Conservation (phyloP, 2,888 invertebrate genomes). For the Cephus rjabovi region DNA sequence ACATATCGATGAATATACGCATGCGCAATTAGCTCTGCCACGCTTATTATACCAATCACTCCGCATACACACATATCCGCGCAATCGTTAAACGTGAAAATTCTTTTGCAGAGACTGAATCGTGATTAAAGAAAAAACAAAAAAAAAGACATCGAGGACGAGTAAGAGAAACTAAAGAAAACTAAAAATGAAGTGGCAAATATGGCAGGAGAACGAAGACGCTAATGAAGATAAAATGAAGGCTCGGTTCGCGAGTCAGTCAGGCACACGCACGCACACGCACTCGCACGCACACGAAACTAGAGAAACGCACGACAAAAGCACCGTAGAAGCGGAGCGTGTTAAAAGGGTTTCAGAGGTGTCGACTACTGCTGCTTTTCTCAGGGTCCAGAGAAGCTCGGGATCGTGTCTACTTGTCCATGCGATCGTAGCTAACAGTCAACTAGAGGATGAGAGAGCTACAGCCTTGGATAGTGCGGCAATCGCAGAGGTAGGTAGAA, state of each 20-base stretch:
- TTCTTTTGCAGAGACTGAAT: neutral
- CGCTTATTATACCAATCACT: conserved; percentile 16
- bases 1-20: conserved; percentile 40
- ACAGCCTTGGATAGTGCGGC: neutral
- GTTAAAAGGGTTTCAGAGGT: conserved; percentile 25
- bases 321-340: conserved; percentile 42
- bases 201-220: neutral
- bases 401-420: neutral
- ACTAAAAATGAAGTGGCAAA: neutral
- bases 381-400: neutral
- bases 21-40: conserved; percentile 56
- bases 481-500: neutral
- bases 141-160: neutral
- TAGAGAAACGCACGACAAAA: conserved; percentile 33
- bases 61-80: neutral
- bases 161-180: neutral
- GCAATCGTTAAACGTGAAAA: neutral
- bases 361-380: neutral
- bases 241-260: neutral
- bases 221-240: neutral
- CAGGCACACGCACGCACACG: conserved; percentile 23
- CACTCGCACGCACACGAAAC: conserved; percentile 26
- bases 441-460: neutral
- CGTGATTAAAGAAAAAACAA: neutral
- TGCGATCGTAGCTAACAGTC: neutral